Evolutionary conservation across 2,888 invertebrate species (phyloP), one percentile per base, ranked within the genome.

Genomic region (Brachycybe producta): DNA sequence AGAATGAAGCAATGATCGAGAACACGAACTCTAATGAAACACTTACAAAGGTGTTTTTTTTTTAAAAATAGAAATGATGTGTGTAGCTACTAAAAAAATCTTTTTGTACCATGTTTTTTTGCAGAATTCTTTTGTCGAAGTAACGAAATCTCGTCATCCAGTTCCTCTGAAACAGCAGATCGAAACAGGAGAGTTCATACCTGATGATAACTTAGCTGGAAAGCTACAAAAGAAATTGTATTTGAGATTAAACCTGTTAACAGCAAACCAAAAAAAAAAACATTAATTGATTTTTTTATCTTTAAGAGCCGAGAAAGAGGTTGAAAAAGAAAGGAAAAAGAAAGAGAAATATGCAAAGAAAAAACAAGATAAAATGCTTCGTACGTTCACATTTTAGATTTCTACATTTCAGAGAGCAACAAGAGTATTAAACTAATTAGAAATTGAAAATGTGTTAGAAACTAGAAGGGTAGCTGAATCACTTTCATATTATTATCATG

Each of bases 271-370:
- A 32, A 32, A 32, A 11, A 11, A 11, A 32, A 32, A n/a, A 32
- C 11, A 15, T 38, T n/a, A n/a, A n/a, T n/a, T n/a, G n/a, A n/a
- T n/a, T n/a, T n/a, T n/a, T n/a, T n/a, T n/a, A n/a, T n/a, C n/a
- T n/a, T n/a, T n/a, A n/a, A 53, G 53, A 13, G 53, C 53, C 7
- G 53, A 52, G 26, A 53, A 53, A 28, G 53, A 52, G 32, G 51
- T 47, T 15, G 53, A 53, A 35, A 53, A 53, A 24, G 42, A 51
- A 15, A 39, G 53, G 32, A 53, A 53, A 39, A 53, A 53, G 32
- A 36, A 40, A 15, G 53, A 53, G 27, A 53, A 53, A 26, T 52
- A 47, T 23, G 53, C 47, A 26, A 40, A 51, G 36, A 53, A 53
- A 34, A 53, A 53, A 40, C 21, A 35, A 32, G 53, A 53, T 5